Percentiles rank a stretch among this genome's conserved stretches.
Conservation (phyloP, 2,888 invertebrate genomes). For the Limnephilus lunatus region DNA sequence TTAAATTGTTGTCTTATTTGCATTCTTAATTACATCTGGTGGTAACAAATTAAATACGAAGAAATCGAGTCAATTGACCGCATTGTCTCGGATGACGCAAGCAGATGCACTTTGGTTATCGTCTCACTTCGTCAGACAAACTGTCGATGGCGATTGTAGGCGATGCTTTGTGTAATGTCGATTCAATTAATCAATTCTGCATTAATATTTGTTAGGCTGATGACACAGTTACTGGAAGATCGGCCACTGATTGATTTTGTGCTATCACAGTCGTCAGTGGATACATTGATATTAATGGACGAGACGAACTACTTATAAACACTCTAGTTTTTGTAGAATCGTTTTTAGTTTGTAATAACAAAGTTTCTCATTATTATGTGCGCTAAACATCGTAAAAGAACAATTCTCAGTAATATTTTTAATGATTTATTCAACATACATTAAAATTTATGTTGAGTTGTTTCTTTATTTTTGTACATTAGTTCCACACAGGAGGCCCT, state of each 20-base stretch:
- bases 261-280: not conserved
- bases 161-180: not conserved
- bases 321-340: not conserved
- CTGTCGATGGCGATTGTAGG: not conserved
- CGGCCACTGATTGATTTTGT: not conserved
- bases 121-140: not conserved
- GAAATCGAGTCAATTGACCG: conserved; percentile 6
- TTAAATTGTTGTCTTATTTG: not conserved
- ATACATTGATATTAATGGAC: not conserved
- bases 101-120: not conserved
- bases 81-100: not conserved
- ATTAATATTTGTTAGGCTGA: conserved; percentile 2
- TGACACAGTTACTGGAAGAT: not conserved
- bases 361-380: not conserved
- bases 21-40: not conserved
- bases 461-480: too few relatives aligned
- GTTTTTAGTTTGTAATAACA: not conserved
- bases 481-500: too few relatives aligned
- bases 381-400: not conserved
- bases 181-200: not conserved
- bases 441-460: too few relatives aligned
- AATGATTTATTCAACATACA: too few relatives aligned
- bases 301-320: not conserved
- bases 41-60: not conserved
- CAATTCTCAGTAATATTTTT: not conserved